Evolutionary conservation across 2,797 vertebrate genomes (phyloP).

Genomic region (Natrix natrix): DNA sequence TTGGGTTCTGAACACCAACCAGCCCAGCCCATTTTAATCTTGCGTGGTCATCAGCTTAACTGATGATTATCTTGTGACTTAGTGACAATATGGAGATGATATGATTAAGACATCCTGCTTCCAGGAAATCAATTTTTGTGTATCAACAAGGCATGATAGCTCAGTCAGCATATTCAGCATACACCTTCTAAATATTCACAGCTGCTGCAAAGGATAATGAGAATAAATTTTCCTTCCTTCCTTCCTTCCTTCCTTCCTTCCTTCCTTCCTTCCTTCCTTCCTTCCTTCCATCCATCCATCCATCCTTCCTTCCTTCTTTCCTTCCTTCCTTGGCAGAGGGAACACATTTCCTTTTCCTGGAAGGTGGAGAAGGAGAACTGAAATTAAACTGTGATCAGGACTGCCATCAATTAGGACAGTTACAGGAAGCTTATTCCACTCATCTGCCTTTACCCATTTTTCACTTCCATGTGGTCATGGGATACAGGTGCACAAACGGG

Average conservation of each 20-base stretch:
- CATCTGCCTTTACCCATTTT: neutral
- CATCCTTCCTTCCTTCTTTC: no score
- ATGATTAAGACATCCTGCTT: neutral
- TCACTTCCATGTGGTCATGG: neutral
- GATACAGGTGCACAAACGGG: neutral
- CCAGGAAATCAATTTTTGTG: neutral
- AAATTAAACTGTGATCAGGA: neutral
- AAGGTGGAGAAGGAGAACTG: neutral
- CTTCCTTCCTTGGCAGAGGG: neutral
- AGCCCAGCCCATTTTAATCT: neutral
- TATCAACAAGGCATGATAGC: neutral
- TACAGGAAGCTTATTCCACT: neutral
- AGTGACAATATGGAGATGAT: neutral
- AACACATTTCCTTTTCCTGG: neutral
- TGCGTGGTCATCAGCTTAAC: neutral
- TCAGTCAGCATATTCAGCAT: neutral
- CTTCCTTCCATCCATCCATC: no score
- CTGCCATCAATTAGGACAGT: neutral
- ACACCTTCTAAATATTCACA: neutral
- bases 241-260: neutral
- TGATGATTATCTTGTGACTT: neutral
- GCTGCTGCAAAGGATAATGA: neutral
- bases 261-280: neutral
- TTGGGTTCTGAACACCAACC: neutral
- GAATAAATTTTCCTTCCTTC: neutral